phyloP scores from a whole-genome alignment of 2,888 invertebrate species.

The Zaprionus obscuricornis region DNA sequence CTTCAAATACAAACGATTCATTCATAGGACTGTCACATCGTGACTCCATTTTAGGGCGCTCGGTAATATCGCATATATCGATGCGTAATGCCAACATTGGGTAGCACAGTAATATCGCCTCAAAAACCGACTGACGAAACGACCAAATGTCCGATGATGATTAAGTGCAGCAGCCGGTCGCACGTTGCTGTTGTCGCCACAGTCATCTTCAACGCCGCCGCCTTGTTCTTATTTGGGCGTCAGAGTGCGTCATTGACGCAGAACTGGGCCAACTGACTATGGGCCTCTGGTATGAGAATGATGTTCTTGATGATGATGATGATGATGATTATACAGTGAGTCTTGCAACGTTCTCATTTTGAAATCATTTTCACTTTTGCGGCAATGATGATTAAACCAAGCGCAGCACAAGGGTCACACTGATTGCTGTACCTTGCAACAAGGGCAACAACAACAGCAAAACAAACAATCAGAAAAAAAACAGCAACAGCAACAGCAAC shows the following conservation, averaged over 20 bases:
- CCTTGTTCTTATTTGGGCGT: constrained; percentile 30
- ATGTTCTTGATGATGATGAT: constrained; percentile 18
- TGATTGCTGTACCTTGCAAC: constrained; percentile 20
- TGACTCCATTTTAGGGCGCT: constrained; percentile 69
- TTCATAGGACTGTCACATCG: constrained; percentile 43
- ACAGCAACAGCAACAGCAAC: constrained; percentile 11
- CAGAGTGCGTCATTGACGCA: constrained; percentile 62
- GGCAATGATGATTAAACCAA: constrained; percentile 64
- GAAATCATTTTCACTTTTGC: constrained; percentile 68
- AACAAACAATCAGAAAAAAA: neutral
- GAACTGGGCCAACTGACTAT: constrained; percentile 69
- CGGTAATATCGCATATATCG: constrained; percentile 24
- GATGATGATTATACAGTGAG: constrained; percentile 21
- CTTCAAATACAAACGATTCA: too few relatives aligned
- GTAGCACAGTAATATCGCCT: constrained; percentile 49
- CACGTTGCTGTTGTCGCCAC: neutral
- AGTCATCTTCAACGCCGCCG: constrained; percentile 7
- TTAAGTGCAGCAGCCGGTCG: constrained; percentile 67
- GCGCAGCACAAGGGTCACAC: constrained; percentile 48
- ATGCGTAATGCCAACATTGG: constrained; percentile 69
- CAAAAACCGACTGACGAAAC: neutral
- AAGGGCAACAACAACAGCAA: constrained; percentile 25
- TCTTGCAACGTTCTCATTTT: constrained; percentile 35
- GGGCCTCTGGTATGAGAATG: constrained; percentile 44
- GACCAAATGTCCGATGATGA: constrained; percentile 39